Base-by-base conservation (phyloP, 2,797 vertebrate species). In the Poecilia picta region DNA sequence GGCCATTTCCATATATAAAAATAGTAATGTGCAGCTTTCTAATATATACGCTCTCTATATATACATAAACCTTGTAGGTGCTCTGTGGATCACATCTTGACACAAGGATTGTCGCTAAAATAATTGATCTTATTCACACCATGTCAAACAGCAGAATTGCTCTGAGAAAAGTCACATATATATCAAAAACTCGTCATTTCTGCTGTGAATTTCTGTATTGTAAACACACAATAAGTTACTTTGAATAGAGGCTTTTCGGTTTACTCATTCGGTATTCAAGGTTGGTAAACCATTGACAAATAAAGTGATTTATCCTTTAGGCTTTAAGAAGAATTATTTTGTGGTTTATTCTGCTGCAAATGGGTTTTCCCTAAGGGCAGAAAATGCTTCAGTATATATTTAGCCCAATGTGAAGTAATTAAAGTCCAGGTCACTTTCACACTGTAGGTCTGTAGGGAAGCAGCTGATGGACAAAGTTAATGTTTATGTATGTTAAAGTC, bases 401-500 rank as follows among this genome's bases (percentile, higher is more conserved):
- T 31, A 78, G 71, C 87, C 62, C 51, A 88, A 76, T 46, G 59
- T 62, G 43, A 77, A 53, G 41, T 79, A 75, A 70, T 72, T 73
- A 13, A 76, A 83, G 77, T 78, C 59, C 64, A 73, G 78, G 77
- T 84, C 74, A 51, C 78, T 55, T 66, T 31, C 45, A 31, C 39
- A 46, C 71, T 46, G 36, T 25, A 33, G 73, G 53, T 74, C 72
- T 72, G 82, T n/a, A 70, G 74, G 72, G 41, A 59, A 80, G 80
- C 73, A 31, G 80, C 82, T 53, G 55, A 57, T 72, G 66, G 79
- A 82, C 83, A 15, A 36, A 72, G 62, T 83, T 86, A 73, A 86
- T 91, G 84, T 88, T 87, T 81, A 81, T 85, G 49, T 87, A 83
- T 87, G 83, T 80, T 79, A 75, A 82, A 79, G 75, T 80, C 76